Evolutionary conservation across 1,140 invertebrate species (phyloP), one percentile per base, ranked within the genome.

Genomic region (Hylyphantes graminicola): DNA sequence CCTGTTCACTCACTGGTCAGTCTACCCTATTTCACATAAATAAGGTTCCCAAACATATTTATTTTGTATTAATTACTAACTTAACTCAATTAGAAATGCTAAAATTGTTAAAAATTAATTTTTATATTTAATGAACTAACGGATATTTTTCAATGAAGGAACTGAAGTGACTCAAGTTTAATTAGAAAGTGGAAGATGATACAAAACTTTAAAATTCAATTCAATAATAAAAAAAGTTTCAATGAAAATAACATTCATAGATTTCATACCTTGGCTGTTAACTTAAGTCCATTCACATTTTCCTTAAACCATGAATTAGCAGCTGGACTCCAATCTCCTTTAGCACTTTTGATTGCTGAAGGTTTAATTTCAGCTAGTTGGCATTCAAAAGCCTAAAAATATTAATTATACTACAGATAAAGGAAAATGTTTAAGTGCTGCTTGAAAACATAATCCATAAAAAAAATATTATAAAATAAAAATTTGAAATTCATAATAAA

Each of bases 301-400:
- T 54, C 81, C 0, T 88, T 87, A 86, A 96, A 93, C 51, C 90
- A 87, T 0, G 90, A 80, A 53, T 88, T 90, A 0, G 94, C 92
- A 48, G 91, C 88, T 0, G 88, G 63, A 0, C 91, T 89, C 95
- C 95, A 96, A 4, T 90, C 86, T 9, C 90, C 92, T 81, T 90
- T 91, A 4, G 89, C 87, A 88, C 92, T 92, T 70, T 90, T 88
- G 6, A 92, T 12, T 17, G 67, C 15, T 3, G 73, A 74, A 11
- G 87, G 87, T 21, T 63, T 82, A 0, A 87, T 50, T 68, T 80
- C 74, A 59, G 74, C 65, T 21, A 87, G 72, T 48, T 59, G 19
- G 77, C 87, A 87, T 75, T 87, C 85, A 79, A 87, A 83, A 11
- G 87, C 87, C 83, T 85, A 54, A 48, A 51, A 70, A 70, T 15